Evolutionary conservation across 2,888 invertebrate genomes (phyloP).

Genomic region (Sympetrum striolatum): DNA sequence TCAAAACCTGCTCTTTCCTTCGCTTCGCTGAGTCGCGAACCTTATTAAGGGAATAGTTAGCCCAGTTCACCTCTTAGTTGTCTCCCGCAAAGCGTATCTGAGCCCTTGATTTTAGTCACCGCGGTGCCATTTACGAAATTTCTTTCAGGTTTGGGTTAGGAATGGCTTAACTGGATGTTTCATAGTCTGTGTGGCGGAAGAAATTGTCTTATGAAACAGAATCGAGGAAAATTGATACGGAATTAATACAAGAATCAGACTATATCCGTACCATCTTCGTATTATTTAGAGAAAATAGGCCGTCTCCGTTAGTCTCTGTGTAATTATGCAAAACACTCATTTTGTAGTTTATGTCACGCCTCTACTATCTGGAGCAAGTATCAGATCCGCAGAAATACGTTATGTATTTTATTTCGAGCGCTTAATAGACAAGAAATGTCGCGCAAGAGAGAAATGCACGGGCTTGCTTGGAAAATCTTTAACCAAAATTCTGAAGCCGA

Average conservation of each 20-base stretch:
- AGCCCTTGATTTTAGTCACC: background rate
- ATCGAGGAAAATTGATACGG: background rate
- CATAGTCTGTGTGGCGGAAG: background rate
- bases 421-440: too few species aligned
- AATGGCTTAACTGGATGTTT: background rate
- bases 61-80: too few species aligned
- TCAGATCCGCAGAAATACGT: too few species aligned
- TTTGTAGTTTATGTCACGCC: background rate
- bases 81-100: background rate
- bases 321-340: background rate
- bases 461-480: too few species aligned
- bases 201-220: background rate
- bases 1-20: too few species aligned
- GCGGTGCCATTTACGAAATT: background rate
- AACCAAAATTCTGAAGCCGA: too few species aligned
- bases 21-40: too few species aligned
- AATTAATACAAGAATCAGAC: background rate
- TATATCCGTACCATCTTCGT: background rate
- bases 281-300: background rate
- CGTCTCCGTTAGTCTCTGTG: background rate
- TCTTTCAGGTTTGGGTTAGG: background rate
- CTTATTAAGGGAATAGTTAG: too few species aligned
- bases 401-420: too few species aligned
- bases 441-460: too few species aligned
- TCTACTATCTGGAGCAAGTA: too few species aligned